Conservation (phyloP, 64 coral and sea anemone species). For the Stylophora pistillata region DNA sequence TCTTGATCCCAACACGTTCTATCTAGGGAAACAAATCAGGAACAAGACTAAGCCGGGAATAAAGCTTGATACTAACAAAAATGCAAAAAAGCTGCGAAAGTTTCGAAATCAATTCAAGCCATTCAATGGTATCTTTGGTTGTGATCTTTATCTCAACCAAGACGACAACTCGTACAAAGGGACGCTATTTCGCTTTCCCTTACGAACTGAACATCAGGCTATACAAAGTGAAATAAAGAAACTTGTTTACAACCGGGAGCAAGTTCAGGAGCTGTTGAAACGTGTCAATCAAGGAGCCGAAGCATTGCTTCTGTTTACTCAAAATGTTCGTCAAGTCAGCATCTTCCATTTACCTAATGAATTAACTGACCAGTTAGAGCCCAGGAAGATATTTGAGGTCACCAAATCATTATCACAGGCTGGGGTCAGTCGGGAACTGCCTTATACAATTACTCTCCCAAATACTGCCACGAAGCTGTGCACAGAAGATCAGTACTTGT, state of each 20-base stretch:
- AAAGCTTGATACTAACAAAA: constrained; percentile 47
- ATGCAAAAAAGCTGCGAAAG: constrained; percentile 38
- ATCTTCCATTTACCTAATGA: constrained; percentile 52
- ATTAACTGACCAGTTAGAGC: constrained; percentile 15
- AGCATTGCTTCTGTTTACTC: constrained; percentile 68
- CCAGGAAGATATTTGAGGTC: constrained; percentile 50
- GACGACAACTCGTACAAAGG: constrained; percentile 53
- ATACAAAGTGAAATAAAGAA: constrained; percentile 67
- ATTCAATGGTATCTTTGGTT: constrained; percentile 82
- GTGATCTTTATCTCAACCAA: constrained; percentile 49
- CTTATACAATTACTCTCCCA: not conserved
- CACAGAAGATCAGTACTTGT: not conserved
- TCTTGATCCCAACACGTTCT: not conserved
- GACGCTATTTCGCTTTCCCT: constrained; percentile 74
- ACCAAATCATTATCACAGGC: constrained; percentile 17
- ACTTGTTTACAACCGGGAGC: constrained; percentile 39
- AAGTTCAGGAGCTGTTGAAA: constrained; percentile 43
- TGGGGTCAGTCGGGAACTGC: not conserved
- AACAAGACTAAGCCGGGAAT: constrained; percentile 70
- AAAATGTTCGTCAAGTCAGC: constrained; percentile 56
- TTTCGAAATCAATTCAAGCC: constrained; percentile 70
- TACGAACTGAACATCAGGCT: constrained; percentile 65
- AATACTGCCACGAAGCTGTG: not conserved
- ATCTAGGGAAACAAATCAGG: constrained; percentile 50
- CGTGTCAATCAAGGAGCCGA: constrained; percentile 49